Conservation (phyloP, 2,113 vertebrate species). For the Crotalus tigris region DNA sequence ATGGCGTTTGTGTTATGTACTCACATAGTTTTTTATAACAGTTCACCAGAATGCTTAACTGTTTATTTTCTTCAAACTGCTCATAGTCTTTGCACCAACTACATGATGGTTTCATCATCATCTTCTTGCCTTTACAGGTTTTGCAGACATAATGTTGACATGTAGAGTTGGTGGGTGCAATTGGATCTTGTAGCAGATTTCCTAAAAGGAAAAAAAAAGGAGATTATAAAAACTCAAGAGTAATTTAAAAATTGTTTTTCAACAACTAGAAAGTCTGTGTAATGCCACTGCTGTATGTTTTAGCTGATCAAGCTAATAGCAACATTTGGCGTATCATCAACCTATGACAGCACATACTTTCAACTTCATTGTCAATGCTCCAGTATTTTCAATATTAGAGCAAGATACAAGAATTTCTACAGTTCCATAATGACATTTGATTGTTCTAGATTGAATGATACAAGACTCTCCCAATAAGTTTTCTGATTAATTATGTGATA, state of each 20-base stretch:
- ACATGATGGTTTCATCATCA: constrained; percentile 90
- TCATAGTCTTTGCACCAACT: constrained; percentile 95
- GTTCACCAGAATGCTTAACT: constrained; percentile 88
- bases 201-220: constrained; percentile 69
- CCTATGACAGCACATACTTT: neutral
- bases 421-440: neutral
- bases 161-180: constrained; percentile 87
- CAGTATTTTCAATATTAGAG: neutral
- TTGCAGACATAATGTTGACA: constrained; percentile 96
- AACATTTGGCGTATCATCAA: neutral
- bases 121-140: constrained; percentile 92
- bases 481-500: neutral
- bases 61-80: constrained; percentile 93
- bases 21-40: constrained; percentile 95
- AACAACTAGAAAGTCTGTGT: neutral
- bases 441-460: neutral
- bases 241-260: neutral
- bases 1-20: constrained; percentile 86
- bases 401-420: neutral
- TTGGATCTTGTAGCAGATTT: constrained; percentile 92
- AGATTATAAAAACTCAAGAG: constrained; percentile 29
- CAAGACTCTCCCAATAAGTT: neutral
- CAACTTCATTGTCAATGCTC: neutral
- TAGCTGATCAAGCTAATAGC: neutral
- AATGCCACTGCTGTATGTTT: neutral